Conservation (phyloP, 2,888 invertebrate genomes). For the Epistrophe grossulariae region DNA sequence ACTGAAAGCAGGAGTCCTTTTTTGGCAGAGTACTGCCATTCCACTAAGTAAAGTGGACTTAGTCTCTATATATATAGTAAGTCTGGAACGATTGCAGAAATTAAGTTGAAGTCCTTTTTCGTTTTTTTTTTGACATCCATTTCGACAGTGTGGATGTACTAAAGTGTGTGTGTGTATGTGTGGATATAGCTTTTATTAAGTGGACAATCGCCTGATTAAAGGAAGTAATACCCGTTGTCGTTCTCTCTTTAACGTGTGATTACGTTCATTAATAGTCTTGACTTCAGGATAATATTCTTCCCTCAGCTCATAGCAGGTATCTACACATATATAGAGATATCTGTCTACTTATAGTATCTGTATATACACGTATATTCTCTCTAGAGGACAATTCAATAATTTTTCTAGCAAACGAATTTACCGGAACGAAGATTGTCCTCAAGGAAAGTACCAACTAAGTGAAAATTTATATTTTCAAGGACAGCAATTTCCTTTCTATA, state of each 20-base stretch:
- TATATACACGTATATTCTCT: not conserved
- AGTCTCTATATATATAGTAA: slow-evolving; percentile 11
- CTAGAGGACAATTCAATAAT: slow-evolving; percentile 53
- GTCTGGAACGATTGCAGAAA: slow-evolving; percentile 66
- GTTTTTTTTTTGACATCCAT: not conserved
- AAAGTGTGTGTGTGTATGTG: not conserved
- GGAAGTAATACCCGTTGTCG: slow-evolving; percentile 69
- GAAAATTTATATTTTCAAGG: slow-evolving; percentile 70
- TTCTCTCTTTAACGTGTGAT: slow-evolving; percentile 64
- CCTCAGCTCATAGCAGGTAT: slow-evolving; percentile 22
- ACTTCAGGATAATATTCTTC: slow-evolving; percentile 23
- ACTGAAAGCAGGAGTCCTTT: slow-evolving; percentile 37
- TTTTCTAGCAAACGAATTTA: slow-evolving; percentile 32
- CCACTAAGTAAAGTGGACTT: slow-evolving; percentile 35
- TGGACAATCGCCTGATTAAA: slow-evolving; percentile 69
- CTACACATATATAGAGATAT: not conserved
- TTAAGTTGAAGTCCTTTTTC: slow-evolving; percentile 54
- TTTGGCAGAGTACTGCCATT: slow-evolving; percentile 6
- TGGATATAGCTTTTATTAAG: slow-evolving; percentile 57
- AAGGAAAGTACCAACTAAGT: slow-evolving; percentile 49
- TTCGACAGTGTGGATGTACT: not conserved
- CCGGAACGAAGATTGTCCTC: slow-evolving; percentile 24
- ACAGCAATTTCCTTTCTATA: slow-evolving; percentile 52
- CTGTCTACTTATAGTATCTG: not conserved
- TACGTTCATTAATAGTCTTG: slow-evolving; percentile 66